Evolutionary conservation across 2,113 vertebrate genomes (phyloP).

Genomic region (Carettochelys insculpta): DNA sequence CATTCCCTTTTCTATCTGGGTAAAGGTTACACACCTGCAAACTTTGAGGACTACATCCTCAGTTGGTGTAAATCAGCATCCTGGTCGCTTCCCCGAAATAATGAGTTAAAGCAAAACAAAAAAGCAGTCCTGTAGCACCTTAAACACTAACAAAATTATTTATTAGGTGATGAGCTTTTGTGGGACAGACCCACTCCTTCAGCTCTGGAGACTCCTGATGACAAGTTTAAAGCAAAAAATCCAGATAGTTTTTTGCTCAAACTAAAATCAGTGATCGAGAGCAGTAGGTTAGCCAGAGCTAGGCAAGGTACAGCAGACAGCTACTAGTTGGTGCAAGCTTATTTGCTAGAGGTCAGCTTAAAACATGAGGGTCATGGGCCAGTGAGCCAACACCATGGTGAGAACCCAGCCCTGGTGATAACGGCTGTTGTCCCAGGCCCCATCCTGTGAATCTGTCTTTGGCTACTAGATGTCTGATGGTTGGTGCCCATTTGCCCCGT

Average conservation of each 20-base stretch:
- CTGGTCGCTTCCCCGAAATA: background rate
- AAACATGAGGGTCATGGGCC: background rate
- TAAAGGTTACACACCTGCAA: background rate
- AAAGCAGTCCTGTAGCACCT: no score
- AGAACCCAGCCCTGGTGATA: background rate
- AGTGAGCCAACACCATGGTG: background rate
- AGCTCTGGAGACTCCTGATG: no score
- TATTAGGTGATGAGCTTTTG: no score
- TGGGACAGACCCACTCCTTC: no score
- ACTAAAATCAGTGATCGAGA: background rate
- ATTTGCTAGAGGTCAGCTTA: background rate
- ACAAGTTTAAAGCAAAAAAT: background rate
- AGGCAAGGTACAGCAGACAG: background rate
- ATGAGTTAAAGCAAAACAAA: no score
- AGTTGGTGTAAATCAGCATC: background rate
- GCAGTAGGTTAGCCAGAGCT: background rate
- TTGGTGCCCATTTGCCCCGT: background rate
- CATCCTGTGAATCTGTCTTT: background rate
- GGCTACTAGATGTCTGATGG: background rate
- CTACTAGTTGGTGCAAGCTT: background rate
- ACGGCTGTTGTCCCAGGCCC: background rate
- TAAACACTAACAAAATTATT: no score
- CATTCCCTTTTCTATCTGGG: background rate
- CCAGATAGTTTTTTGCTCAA: background rate
- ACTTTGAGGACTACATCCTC: background rate